Evolutionary conservation across 2,888 invertebrate genomes (phyloP).

Genomic region (Dicranocentrus wangi): DNA sequence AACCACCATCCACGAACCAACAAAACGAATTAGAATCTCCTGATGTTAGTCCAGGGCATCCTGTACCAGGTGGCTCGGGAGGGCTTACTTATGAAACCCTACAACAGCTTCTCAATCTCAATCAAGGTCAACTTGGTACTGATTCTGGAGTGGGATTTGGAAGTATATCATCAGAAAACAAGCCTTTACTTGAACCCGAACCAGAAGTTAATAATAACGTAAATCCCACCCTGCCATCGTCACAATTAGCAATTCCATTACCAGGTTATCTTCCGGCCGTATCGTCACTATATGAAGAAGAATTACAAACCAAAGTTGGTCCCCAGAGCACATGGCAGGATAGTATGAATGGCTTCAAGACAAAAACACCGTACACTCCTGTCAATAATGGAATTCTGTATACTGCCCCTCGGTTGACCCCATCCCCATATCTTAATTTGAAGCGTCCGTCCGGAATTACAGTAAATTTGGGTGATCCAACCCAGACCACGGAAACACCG

Average conservation of each 20-base stretch:
- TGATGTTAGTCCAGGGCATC: neutral
- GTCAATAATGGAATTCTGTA: conserved; percentile 34
- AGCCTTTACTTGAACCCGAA: too few relatives aligned
- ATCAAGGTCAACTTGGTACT: neutral
- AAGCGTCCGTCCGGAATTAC: conserved; percentile 23
- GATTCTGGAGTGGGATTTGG: too few relatives aligned
- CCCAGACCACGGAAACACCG: conserved; percentile 19
- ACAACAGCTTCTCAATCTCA: conserved; percentile 5
- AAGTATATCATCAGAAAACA: too few relatives aligned
- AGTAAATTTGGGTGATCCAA: neutral
- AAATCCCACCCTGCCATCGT: neutral
- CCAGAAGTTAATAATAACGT: neutral
- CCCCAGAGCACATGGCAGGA: conserved; percentile 12
- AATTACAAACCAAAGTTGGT: conserved; percentile 23
- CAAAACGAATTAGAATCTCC: conserved; percentile 24
- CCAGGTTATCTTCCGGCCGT: conserved; percentile 37
- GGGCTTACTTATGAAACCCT: neutral
- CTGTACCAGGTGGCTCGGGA: conserved; percentile 12
- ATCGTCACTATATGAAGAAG: conserved; percentile 23
- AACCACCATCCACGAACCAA: neutral
- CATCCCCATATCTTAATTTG: conserved; percentile 11
- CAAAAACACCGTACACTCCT: conserved; percentile 27
- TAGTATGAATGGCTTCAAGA: conserved; percentile 28
- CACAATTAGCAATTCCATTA: conserved; percentile 1
- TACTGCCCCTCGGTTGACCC: conserved; percentile 33